These are phyloP conservation scores for Mesocentrotus franciscanus DNA, from an alignment of 53 echinoderm and acorn worm species.

Conservation along the genomic window DNA sequence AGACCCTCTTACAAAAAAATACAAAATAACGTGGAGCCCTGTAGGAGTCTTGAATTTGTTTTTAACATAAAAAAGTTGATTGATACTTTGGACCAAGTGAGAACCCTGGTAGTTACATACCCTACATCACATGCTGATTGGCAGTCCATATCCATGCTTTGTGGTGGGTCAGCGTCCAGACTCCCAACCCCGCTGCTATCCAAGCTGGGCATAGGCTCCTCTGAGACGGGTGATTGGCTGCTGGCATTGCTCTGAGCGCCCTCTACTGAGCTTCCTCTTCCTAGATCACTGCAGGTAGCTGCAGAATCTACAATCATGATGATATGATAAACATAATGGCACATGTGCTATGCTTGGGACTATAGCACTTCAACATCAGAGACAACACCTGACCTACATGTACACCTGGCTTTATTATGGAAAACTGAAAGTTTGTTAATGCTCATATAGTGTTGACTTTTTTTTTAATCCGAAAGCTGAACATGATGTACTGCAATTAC, in stretches of 20 bases:
- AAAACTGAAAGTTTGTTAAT: background rate
- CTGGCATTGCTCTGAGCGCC: slow-evolving; percentile 42
- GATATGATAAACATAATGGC: background rate
- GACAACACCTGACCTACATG: no score
- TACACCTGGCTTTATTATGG: background rate
- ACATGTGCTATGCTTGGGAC: no score
- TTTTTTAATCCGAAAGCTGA: background rate
- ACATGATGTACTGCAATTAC: background rate
- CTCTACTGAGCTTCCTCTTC: slow-evolving; percentile 35
- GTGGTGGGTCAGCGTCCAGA: slow-evolving; percentile 76
- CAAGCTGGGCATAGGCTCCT: slow-evolving; percentile 60
- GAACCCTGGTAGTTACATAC: slow-evolving; percentile 62
- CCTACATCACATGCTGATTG: slow-evolving; percentile 75
- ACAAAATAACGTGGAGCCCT: no score
- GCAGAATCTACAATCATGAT: slow-evolving; percentile 39
- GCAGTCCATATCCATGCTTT: slow-evolving; percentile 89
- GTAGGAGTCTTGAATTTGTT: no score
- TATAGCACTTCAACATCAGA: no score
- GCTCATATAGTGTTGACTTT: background rate
- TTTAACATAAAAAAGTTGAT: no score
- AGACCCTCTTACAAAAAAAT: no score
- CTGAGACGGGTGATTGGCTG: slow-evolving; percentile 52
- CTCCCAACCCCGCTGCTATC: slow-evolving; percentile 77
- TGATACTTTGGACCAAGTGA: no score
- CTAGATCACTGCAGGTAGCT: background rate